Base-by-base conservation (phyloP, 2,888 invertebrate species). In the Dasysyrphus albostriatus region DNA sequence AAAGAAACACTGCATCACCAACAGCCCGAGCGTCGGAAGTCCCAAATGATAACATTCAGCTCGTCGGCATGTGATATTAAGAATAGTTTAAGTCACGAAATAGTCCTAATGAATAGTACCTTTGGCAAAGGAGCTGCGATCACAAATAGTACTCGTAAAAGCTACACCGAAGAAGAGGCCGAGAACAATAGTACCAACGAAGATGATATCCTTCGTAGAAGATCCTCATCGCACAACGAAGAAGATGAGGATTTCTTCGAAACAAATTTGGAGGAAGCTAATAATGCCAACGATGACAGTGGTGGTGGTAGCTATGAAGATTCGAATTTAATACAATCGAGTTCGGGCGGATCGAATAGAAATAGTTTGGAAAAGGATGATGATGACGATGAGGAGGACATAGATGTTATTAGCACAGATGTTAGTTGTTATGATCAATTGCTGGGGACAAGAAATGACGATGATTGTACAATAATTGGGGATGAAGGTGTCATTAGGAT, bases 241-340 rank as follows among this genome's bases (percentile, higher is more conserved):
- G 90, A 90, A 61, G 91, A 91, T 37, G 91, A 92, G 8, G 92
- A 92, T 54, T 92, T 92, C 59, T 92, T 91, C 82, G 92, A 91
- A 74, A 92, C 92, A 67, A 92, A 92, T 89, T 91, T 92, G 81
- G 92, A 92, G 69, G 90, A 90, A 61, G 90, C 90, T 51, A 91
- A 91, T 70, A 92, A 92, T 89, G 92, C 92, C 47, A 92, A 92
- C 76, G 92, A 92, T 83, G 92, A 93, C 83, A 92, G 92, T 77
- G 92, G 92, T 82, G 92, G 92, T 47, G 92, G 92, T 87, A 92
- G 92, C 89, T 92, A 92, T 79, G 92, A 92, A 87, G 92, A 92
- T 49, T 92, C 92, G 0, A 92, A 92, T 89, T 92, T 92, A 1
- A 89, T 92, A 83, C 92, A 92, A 88, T 92, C 92, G 61, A 92